Base-by-base conservation (phyloP, 2,797 vertebrate species). In the Euthynnus affinis region DNA sequence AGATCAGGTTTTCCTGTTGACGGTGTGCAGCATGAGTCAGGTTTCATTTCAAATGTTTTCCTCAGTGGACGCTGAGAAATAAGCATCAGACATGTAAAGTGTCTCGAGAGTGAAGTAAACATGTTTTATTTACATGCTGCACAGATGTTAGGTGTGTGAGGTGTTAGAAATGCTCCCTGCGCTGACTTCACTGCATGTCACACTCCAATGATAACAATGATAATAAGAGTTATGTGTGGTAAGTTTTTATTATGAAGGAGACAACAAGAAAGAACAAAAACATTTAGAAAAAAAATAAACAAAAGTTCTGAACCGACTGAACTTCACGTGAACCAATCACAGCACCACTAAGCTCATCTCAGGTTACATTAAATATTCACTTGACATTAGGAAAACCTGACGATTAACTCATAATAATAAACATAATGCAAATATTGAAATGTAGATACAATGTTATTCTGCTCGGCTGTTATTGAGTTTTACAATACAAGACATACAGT, bases 121-220 rank as follows among this genome's bases (percentile, higher is more conserved):
- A 76, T 37, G 10, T 88, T 87, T 87, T 84, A 82, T 89, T 76
- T 34, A 71, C 59, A 82, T 74, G n/a, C n/a, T n/a, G n/a, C n/a
- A n/a, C n/a, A n/a, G n/a, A n/a, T n/a, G n/a, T n/a, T n/a, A n/a
- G n/a, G n/a, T n/a, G 1, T 65, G 13, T 69, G 58, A 40, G 1
- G 40, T 17, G 9, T 66, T n/a, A 68, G n/a, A 74, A 61, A 53
- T 46, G 14, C 8, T 51, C 20, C 25, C 63, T 61, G 74, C 51
- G 55, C 2, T 68, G 29, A 60, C 62, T 40, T 29, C 4, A 14
- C 3, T 37, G 9, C 37, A 42, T 10, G 25, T 60, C 64, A 52
- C 17, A 48, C 44, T 48, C 44, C 44, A 48, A 6, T n/a, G 3
- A 52, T 29, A 23, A 48, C 40, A 48, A 6, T n/a, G 1, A 52